Evolutionary conservation across 1,140 invertebrate species (phyloP).

Genomic region (Cydia splendana): DNA sequence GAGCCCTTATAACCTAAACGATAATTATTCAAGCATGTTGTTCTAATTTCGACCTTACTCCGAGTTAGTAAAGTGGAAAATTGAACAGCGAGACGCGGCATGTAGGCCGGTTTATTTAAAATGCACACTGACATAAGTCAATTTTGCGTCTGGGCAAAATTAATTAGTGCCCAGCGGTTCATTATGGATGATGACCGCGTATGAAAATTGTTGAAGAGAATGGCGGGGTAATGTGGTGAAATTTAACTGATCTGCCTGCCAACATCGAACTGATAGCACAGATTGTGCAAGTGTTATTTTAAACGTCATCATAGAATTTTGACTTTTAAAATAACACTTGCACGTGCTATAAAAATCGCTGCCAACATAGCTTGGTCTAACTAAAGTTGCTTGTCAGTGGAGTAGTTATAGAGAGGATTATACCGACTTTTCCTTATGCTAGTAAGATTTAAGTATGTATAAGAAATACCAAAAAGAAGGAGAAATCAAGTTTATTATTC

Average conservation of each 20-base stretch:
- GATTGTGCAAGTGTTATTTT: no score
- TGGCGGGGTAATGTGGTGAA: background rate
- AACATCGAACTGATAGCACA: background rate
- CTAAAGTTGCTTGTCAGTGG: no score
- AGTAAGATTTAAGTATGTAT: no score
- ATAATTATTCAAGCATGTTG: conserved; percentile 8
- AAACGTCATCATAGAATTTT: no score
- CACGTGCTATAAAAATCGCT: no score
- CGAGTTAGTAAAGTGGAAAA: conserved; percentile 34
- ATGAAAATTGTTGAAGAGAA: conserved; percentile 4
- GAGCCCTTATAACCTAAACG: conserved; percentile 28
- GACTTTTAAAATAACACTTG: background rate
- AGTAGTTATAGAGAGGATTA: no score
- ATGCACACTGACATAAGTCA: conserved; percentile 49
- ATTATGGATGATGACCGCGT: conserved; percentile 41
- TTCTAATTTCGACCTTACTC: conserved; percentile 34
- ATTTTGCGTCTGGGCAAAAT: conserved; percentile 56
- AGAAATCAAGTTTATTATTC: no score
- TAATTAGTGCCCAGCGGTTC: conserved; percentile 59
- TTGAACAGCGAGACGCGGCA: background rate
- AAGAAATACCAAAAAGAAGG: no score
- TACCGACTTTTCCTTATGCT: no score
- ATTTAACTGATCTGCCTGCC: background rate
- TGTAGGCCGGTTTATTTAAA: conserved; percentile 21
- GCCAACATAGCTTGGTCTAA: no score